These are phyloP conservation scores for mouse (Mus musculus) DNA, from an alignment of 2,113 vertebrate genomes.

Conservation along the genomic window GRCm39 chr8:52867001-52867500, in stretches of 20 bases:
- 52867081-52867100: too few relatives aligned
- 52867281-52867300: not conserved
- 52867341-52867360: not conserved
- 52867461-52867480: not conserved
- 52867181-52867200: not conserved
- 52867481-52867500: not conserved
- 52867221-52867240: not conserved
- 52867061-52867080: too few relatives aligned
- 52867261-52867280: not conserved
- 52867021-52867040: not conserved
- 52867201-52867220: not conserved
- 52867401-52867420: not conserved
- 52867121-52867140: not conserved
- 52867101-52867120: not conserved
- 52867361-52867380: conserved; percentile 19
- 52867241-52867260: not conserved
- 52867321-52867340: not conserved
- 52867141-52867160: not conserved
- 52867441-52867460: not conserved
- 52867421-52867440: not conserved
- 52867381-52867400: not conserved
- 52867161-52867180: not conserved
- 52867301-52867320: conserved; percentile 1
- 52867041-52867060: not conserved
- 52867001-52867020: not conserved